Evolutionary conservation across 2,797 vertebrate genomes (phyloP).

Genomic region (Peromyscus attwateri): DNA sequence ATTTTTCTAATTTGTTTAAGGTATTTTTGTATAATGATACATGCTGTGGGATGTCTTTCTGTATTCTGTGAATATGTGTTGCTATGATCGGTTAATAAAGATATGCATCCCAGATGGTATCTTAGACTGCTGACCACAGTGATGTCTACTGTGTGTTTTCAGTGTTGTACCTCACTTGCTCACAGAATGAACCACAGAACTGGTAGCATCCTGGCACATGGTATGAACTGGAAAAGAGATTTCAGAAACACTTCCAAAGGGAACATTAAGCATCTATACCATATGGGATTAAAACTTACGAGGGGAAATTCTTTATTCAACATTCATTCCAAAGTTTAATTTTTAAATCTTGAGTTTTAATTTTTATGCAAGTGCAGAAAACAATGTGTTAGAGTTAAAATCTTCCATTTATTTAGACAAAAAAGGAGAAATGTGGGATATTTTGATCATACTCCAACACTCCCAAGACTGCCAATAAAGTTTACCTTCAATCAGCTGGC

Average conservation of each 20-base stretch:
- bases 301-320: neutral
- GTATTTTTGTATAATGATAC: too few species aligned
- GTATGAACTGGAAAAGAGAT: neutral
- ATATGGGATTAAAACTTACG: neutral
- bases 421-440: too few species aligned
- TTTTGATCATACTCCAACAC: too few species aligned
- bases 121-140: neutral
- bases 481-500: too few species aligned
- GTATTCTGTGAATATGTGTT: too few species aligned
- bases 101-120: neutral
- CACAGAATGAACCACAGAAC: neutral
- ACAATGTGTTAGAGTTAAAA: conserved; percentile 53
- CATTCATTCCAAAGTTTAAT: neutral
- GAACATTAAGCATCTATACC: neutral
- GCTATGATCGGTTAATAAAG: neutral
- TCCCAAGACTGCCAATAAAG: too few species aligned
- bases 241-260: conserved; percentile 53
- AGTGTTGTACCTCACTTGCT: neutral
- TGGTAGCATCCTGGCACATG: neutral
- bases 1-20: too few species aligned
- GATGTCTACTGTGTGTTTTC: neutral
- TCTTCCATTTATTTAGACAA: too few species aligned
- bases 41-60: too few species aligned
- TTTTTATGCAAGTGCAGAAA: conserved; percentile 34
- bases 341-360: conserved; percentile 28